These are phyloP conservation scores for Eudasyphora cyanicolor DNA, from an alignment of 2,888 invertebrate species.

Conservation along the genomic window DNA sequence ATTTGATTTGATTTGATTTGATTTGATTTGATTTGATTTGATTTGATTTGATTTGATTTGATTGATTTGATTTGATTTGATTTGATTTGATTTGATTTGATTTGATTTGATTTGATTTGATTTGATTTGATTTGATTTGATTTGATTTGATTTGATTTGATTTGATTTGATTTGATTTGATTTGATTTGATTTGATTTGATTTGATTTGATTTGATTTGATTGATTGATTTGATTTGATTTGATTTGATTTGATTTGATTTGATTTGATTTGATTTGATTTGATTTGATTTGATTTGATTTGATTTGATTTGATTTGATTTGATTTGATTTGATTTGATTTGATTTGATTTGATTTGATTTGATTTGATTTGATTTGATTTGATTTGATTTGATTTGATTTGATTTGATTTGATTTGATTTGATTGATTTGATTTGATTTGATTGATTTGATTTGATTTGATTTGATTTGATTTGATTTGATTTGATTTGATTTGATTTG, in stretches of 20 bases:
- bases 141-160: conserved; percentile 7
- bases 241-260: conserved; percentile 7
- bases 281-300: conserved; percentile 7
- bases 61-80: conserved; percentile 7
- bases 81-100: conserved; percentile 7
- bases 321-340: conserved; percentile 7
- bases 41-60: conserved; percentile 1
- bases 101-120: conserved; percentile 7
- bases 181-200: conserved; percentile 7
- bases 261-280: conserved; percentile 7
- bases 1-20: neutral
- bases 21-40: neutral
- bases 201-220: conserved; percentile 7
- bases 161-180: conserved; percentile 6
- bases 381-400: conserved; percentile 7
- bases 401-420: conserved; percentile 7
- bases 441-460: no score
- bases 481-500: conserved; percentile 10
- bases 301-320: conserved; percentile 7
- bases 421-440: no score
- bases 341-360: conserved; percentile 7
- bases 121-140: conserved; percentile 7
- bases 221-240: conserved; percentile 1
- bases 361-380: conserved; percentile 7
- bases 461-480: conserved; percentile 1